A percentile compares a stretch with the other conserved stretches of the same genome.
Evolutionary conservation across 2,113 vertebrate genomes (phyloP).

Genomic region (Lepus timidus): DNA sequence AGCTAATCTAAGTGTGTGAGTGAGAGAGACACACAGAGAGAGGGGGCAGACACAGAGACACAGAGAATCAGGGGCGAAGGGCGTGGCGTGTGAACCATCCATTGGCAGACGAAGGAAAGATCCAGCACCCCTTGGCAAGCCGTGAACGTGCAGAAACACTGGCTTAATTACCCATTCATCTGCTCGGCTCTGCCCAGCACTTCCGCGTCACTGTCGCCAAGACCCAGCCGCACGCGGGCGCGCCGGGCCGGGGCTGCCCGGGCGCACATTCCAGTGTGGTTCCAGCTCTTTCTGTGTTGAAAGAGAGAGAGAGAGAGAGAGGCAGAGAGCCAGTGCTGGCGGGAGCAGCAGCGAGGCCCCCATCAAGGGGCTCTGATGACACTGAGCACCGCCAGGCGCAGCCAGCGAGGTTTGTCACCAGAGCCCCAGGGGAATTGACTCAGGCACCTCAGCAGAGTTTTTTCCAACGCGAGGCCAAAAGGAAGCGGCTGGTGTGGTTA

Average conservation of each 20-base stretch:
- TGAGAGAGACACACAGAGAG: neutral
- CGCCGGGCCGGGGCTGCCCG: neutral
- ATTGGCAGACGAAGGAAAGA: constrained; percentile 46
- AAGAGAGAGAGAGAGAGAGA: neutral
- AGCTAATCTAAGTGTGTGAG: neutral
- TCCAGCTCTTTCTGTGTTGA: neutral
- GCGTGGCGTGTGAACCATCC: neutral
- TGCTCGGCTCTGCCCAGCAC: neutral
- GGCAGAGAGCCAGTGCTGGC: neutral
- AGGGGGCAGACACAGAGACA: neutral
- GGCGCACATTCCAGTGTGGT: neutral
- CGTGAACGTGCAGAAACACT: neutral
- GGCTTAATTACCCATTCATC: neutral
- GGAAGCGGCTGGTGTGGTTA: neutral
- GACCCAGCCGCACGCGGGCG: neutral
- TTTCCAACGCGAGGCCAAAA: constrained; percentile 49
- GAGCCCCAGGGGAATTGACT: constrained; percentile 60
- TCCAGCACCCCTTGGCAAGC: constrained; percentile 46
- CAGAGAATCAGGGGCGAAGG: neutral
- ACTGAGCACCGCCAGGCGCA: constrained; percentile 37
- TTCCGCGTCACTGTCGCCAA: neutral
- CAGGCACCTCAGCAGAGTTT: constrained; percentile 42
- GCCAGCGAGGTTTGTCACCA: constrained; percentile 75
- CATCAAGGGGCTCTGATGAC: constrained; percentile 68
- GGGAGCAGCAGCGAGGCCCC: neutral